Base-by-base conservation (phyloP, 53 echinoderm and acorn worm genomes). In the Hippasteria phrygiana region DNA sequence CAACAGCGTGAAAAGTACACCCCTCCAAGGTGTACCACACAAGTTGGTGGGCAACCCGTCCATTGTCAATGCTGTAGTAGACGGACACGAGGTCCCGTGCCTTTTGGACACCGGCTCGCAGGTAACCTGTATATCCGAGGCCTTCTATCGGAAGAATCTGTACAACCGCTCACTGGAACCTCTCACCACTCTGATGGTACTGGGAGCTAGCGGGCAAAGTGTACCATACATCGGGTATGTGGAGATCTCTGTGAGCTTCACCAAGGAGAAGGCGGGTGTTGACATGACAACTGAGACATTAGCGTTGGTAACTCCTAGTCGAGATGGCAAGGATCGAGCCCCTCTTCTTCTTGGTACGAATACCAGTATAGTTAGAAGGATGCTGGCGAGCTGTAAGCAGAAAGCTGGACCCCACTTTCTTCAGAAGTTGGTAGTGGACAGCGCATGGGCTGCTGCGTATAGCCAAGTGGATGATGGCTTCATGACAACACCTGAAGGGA, bases 101-200 rank as follows among this genome's bases (percentile, higher is more conserved):
- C 80, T 93, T 26, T 16, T 91, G 34, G 93, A 91, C 48, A 93
- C 93, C n/a, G 93, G 93, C 22, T 93, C 93, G 8, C 93, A 93
- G 31, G 89, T 93, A 13, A 91, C 88, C 3, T 91, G 91, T 62
- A n/a, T 94, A 4, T 66, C 79, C 2, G 45, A 71, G 7, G 27
- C 56, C 3, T 94, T 91, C 55, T 89, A 85, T 40, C 26, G 74
- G 7, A 20, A 43, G 14, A 43, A 93, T 38, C 91, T 93, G 0
- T 5, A 31, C 11, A 83, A 93, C 22, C 74, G 69, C 5, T 39
- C 56, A 1, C 39, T 93, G 5, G 6, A 41, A 20, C 88, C 94
- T 1, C 47, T 93, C 7, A 77, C 74, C n/a, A 77, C 88, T 1
- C 39, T 93, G 2, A 10, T 54, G 0, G 81, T 93, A 5, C 59